Base-by-base conservation (phyloP, 2,888 invertebrate species). In the Cheilosia pagana region DNA sequence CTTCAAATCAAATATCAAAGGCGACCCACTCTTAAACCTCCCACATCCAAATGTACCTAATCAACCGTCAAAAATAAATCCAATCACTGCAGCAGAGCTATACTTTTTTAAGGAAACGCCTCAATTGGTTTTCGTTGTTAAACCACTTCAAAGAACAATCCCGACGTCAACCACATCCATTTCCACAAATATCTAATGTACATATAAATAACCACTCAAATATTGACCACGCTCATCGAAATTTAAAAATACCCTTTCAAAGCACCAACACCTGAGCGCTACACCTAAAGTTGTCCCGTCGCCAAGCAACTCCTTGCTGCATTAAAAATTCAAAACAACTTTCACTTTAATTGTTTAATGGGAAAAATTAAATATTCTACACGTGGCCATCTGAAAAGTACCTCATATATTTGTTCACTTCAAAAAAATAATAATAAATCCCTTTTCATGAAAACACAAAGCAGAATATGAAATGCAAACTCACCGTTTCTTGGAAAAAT, bases 401-500 rank as follows among this genome's bases (percentile, higher is more conserved):
- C 5, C 43, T 14, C 14, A 28, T 28, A 2, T 35, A 35, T 12
- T 35, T 35, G 35, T 35, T 35, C 35, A 35, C 35, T 12, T 35
- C 0, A 12, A 35, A 35, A 2, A 10, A 35, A 35, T n/a, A n/a
- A n/a, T n/a, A 35, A 12, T 0, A 0, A 35, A 35, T 35, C 3
- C 1, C 10, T 12, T 35, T 35, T 35, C 12, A 12, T 3, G 35
- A 35, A 16, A 43, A 43, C 7, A 43, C 14, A 43, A 43, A 14
- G 2, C 6, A 2, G 7, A 43, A 16, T 43, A 43, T n/a, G 7
- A 35, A 23, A 28, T 14, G 4, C 16, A 41, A 19, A 21, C 89
- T 88, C 87, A 92, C 92, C 86, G 91, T 88, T 89, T 92, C 92
- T 82, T 90, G 88, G 82, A 92, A 89, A 86, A 91, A 92, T 6